Evolutionary conservation across 2,797 vertebrate species (phyloP), one percentile per base, ranked within the genome.

Genomic region (Allobates femoralis): DNA sequence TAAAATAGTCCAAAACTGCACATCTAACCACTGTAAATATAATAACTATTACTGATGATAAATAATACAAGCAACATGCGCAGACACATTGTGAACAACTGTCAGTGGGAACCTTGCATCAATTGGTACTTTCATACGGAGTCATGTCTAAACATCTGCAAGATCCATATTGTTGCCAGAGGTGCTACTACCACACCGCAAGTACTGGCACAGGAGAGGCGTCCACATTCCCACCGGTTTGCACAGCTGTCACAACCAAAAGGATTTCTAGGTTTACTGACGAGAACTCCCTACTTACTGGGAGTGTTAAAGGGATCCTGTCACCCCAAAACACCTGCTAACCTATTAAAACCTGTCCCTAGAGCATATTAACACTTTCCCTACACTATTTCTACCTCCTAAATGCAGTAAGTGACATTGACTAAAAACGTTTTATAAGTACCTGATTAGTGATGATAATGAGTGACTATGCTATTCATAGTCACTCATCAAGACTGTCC

Each of bases 161-260:
- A 73, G 10, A 2, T 46, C 23, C 37, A 73, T 46, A 21, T 5
- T 46, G 19, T 41, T 0, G 10, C 19, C 21, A 14, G 21, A 46
- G 37, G 10, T 14, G 69, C n/a, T 26, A 8, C 14, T 66, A 12
- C 62, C 15, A 18, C 60, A 14, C 21, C 12, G 19, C 19, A 14
- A 21, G 34, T 21, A 21, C 10, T 69, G 32, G 19, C 16, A 1
- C 37, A 41, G 67, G 21, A 0, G 34, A 41, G 34, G 67, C 5
- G 67, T 41, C 67, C 23, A 11, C 26, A 28, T 51, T 28, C 46
- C 78, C 62, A 26, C 3, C 50, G 37, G 74, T 85, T 85, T 85
- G 28, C 32, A 79, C 83, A 85, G 84, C 76, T 79, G 84, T 85
- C 64, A 71, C 51, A 79, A 60, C 51, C 84, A 85, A 67, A 85